Conservation (phyloP, 2,113 vertebrate genomes). For the Fulica atra region DNA sequence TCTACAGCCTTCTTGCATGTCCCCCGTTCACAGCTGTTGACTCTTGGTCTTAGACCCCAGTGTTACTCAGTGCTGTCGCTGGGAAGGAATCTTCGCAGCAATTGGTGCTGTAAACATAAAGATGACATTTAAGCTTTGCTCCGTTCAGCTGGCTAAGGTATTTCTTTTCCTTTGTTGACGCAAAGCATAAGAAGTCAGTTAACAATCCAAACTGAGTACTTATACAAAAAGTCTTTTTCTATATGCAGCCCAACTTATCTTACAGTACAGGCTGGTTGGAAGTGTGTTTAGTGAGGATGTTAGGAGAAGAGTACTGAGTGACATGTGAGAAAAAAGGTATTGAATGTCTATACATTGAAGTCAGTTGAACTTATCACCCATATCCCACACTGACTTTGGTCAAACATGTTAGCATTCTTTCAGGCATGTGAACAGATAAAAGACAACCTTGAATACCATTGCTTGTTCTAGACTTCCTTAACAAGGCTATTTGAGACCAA, state of each 20-base stretch:
- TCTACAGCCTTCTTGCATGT: neutral
- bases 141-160: neutral
- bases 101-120: neutral
- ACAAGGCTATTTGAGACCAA: neutral
- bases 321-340: neutral
- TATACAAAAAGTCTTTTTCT: neutral
- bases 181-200: neutral
- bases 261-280: neutral
- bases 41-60: neutral
- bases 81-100: neutral
- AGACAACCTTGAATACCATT: neutral
- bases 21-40: neutral
- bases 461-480: neutral
- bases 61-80: accelerated
- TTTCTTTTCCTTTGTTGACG: neutral
- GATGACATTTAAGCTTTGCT: neutral
- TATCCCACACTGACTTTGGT: neutral
- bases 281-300: neutral
- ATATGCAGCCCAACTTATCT: neutral
- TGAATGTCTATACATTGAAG: neutral
- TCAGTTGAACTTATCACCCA: neutral
- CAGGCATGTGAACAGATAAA: neutral
- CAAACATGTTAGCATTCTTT: neutral
- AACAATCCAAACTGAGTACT: neutral
- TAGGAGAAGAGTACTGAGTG: neutral